Conservation (phyloP, 2,888 invertebrate genomes). For the Polydrusus pterygomalis region DNA sequence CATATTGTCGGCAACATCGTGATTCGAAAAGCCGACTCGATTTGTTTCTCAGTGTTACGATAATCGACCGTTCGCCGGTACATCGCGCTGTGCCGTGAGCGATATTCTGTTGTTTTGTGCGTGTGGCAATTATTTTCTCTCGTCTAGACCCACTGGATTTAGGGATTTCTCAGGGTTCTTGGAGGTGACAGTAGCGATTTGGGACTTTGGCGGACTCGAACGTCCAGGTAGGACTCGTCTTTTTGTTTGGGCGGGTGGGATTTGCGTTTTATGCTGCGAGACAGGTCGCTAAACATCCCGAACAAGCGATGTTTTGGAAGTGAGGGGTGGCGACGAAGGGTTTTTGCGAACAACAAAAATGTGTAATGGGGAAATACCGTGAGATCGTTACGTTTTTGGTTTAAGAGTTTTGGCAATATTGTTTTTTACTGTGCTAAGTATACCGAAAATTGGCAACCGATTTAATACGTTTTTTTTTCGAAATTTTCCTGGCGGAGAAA, state of each 20-base stretch:
- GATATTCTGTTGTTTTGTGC: slow-evolving; percentile 40
- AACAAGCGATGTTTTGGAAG: neutral
- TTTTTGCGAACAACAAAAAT: neutral
- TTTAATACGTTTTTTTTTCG: too few species aligned
- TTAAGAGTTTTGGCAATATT: too few species aligned
- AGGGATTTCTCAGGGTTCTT: slow-evolving; percentile 15
- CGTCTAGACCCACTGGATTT: slow-evolving; percentile 24
- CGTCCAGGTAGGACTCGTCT: slow-evolving; percentile 19
- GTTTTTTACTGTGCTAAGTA: too few species aligned
- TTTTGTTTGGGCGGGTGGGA: slow-evolving; percentile 11
- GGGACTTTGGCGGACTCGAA: neutral
- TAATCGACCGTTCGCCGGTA: slow-evolving; percentile 42
- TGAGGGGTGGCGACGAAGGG: neutral
- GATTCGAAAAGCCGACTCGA: slow-evolving; percentile 36
- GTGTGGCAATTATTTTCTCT: slow-evolving; percentile 42
- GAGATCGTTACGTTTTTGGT: too few species aligned
- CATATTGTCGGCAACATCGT: slow-evolving; percentile 39
- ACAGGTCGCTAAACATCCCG: neutral
- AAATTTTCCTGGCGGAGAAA: too few species aligned
- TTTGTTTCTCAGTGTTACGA: slow-evolving; percentile 42
- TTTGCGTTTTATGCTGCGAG: neutral
- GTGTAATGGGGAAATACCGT: too few species aligned
- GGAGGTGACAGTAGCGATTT: slow-evolving; percentile 15
- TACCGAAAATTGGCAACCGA: too few species aligned
- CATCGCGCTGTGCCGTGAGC: slow-evolving; percentile 28